These are phyloP conservation scores for Megamerina dolium DNA, from an alignment of 2,888 invertebrate genomes.

Conservation along the genomic window DNA sequence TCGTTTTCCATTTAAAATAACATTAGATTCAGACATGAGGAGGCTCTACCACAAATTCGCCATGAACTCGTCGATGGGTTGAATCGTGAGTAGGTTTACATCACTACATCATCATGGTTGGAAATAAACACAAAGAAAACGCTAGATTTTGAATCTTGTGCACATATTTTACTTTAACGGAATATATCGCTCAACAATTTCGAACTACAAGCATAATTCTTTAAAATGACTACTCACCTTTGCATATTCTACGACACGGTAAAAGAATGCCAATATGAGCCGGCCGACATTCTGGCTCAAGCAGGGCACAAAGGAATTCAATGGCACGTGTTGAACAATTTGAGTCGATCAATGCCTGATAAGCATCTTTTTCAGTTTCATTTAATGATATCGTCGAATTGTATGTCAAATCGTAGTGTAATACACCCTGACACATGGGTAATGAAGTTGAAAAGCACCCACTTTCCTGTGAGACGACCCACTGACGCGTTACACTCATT, in stretches of 20 bases:
- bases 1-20: too few relatives aligned
- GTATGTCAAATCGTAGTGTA: slow-evolving; percentile 63
- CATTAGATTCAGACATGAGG: too few relatives aligned
- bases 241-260: slow-evolving; percentile 61
- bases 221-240: slow-evolving; percentile 51
- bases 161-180: too few relatives aligned
- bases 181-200: too few relatives aligned
- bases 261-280: slow-evolving; percentile 55
- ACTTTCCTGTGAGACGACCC: slow-evolving; percentile 27
- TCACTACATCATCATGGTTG: too few relatives aligned
- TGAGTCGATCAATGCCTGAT: slow-evolving; percentile 57
- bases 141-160: too few relatives aligned
- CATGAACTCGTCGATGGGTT: too few relatives aligned
- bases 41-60: too few relatives aligned
- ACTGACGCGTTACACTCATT: slow-evolving; percentile 22
- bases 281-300: slow-evolving; percentile 64
- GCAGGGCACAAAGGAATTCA: slow-evolving; percentile 58
- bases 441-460: slow-evolving; percentile 46
- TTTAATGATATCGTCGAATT: slow-evolving; percentile 31
- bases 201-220: too few relatives aligned
- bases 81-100: too few relatives aligned
- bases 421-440: slow-evolving; percentile 56
- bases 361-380: slow-evolving; percentile 50
- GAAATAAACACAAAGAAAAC: too few relatives aligned
- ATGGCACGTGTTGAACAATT: slow-evolving; percentile 59